Evolutionary conservation across 2,113 vertebrate genomes (phyloP).

Genomic region (Corythornis vintsioides): DNA sequence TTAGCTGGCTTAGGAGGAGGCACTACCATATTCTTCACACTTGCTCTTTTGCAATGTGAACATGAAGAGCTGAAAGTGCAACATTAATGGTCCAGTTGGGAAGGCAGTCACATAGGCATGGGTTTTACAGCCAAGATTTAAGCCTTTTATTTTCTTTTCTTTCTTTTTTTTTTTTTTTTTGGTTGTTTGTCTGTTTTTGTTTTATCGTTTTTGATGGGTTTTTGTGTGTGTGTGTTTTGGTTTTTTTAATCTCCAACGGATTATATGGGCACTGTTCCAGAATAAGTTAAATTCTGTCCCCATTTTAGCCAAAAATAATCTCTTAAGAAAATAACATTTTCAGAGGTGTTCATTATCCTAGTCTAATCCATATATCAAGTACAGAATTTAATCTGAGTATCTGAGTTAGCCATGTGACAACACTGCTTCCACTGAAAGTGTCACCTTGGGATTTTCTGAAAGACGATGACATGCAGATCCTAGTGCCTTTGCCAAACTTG

Average conservation of each 20-base stretch:
- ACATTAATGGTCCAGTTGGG: not conserved
- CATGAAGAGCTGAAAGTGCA: not conserved
- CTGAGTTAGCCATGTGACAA: not conserved
- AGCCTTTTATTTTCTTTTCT: not conserved
- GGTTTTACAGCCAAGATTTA: not conserved
- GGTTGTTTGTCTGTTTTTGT: too few species aligned
- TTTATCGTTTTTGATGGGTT: too few species aligned
- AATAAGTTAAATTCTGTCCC: not conserved
- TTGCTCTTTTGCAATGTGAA: not conserved
- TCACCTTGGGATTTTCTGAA: not conserved
- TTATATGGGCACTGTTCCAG: not conserved
- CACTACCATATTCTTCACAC: not conserved
- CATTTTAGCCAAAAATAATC: not conserved
- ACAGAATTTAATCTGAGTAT: not conserved
- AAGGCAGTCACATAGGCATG: not conserved
- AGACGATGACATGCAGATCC: fast-evolving
- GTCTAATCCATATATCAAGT: not conserved
- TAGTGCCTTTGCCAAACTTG: not conserved
- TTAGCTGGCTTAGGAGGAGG: not conserved
- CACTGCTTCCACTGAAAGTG: not conserved
- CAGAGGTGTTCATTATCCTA: not conserved
- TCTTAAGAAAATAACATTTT: not conserved
- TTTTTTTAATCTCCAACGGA: not conserved
- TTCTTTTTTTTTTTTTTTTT: not conserved
- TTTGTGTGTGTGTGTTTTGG: too few species aligned